Base-by-base conservation (phyloP, 2,888 invertebrate genomes). In the Exephanes ischioxanthus region DNA sequence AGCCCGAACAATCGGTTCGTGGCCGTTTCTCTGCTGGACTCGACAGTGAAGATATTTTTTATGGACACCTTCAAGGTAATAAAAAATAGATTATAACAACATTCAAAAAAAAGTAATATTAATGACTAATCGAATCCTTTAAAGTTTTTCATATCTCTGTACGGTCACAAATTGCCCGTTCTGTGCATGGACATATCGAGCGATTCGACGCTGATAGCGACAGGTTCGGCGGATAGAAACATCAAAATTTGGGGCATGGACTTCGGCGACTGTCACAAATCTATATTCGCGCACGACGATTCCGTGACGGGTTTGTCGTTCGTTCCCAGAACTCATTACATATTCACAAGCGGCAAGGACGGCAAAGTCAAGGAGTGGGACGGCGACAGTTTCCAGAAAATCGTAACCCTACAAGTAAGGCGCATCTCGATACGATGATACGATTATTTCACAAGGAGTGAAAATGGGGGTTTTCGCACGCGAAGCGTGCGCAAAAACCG, bases 201-300 rank as follows among this genome's bases (percentile, higher is more conserved):
- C 89, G 98, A 98, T 93, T 97, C 97, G 0, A 96, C 96, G 11
- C 93, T 99, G 33, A 97, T 99, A 87, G 98, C 97, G 11, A 99
- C 99, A 0, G 99, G 99, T 7, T 99, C 99, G 2, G 97, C 98
- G 0, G 99, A 99, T 95, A 96, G 99, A 58, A 99, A 98, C 93
- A 96, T 99, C 41, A 99, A 99, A 95, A 97, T 99, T 86, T 99
- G 99, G 99, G 99, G 99, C 51, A 95, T 99, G 94, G 99, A 99
- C 94, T 99, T 99, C 94, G 99, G 99, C n/a, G 99, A 99, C 94
- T 99, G 99, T 90, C 99, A 99, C 94, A 96, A 96, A 91, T 99
- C 99, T 0, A 95, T 99, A 89, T 98, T 99, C 94, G 99, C 99
- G 0, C 99, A 99, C 94, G 98, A 99, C 91, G 99, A 99, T 94